Conservation (phyloP, 2,113 vertebrate species). For the Scomber colias region DNA sequence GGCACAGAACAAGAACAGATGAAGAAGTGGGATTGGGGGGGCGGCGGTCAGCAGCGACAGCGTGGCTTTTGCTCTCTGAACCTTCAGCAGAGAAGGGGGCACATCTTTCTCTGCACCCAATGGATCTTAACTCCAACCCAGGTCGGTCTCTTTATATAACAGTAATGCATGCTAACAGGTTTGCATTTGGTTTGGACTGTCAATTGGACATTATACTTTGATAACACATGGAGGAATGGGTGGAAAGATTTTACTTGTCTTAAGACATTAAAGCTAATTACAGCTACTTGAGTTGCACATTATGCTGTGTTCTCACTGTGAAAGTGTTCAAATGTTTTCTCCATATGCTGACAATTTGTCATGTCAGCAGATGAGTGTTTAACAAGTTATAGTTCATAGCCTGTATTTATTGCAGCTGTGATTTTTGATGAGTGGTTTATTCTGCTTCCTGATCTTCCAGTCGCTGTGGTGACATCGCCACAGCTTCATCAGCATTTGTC, state of each 20-base stretch:
- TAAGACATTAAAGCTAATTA: constrained; percentile 13
- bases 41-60: constrained; percentile 70
- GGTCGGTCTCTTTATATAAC: constrained; percentile 76
- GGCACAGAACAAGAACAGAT: constrained; percentile 72
- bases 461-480: not conserved
- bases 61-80: constrained; percentile 65
- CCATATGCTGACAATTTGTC: constrained; percentile 24
- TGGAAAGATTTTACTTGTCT: constrained; percentile 16
- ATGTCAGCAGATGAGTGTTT: constrained; percentile 28
- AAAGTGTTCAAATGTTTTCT: not conserved
- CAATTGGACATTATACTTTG: constrained; percentile 36
- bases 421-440: constrained; percentile 33
- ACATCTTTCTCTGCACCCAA: constrained; percentile 59
- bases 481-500: not conserved
- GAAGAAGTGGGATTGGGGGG: constrained; percentile 70
- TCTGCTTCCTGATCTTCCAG: constrained; percentile 31
- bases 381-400: constrained; percentile 25
- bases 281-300: constrained; percentile 6
- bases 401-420: constrained; percentile 36
- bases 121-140: constrained; percentile 84
- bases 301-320: not conserved
- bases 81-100: constrained; percentile 56
- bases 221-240: not conserved
- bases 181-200: constrained; percentile 25
- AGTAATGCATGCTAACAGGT: constrained; percentile 31